Evolutionary conservation across 2,113 vertebrate genomes (phyloP).

Genomic region (Caranx ignobilis): DNA sequence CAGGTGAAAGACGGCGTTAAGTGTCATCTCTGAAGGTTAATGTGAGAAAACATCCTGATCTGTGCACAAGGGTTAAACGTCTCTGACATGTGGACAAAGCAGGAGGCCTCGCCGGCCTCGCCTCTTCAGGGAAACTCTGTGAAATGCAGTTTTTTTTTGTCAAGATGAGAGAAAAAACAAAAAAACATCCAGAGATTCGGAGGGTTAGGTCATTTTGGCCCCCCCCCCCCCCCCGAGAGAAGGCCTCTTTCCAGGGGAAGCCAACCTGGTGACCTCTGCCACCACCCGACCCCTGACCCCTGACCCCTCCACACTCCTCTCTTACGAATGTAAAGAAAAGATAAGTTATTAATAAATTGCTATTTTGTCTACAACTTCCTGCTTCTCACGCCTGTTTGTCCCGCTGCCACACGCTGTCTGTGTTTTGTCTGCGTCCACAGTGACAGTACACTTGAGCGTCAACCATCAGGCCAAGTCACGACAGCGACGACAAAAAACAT

Average conservation of each 20-base stretch:
- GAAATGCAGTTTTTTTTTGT: conserved; percentile 89
- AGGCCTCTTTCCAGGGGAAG: conserved; percentile 83
- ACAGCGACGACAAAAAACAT: conserved; percentile 30
- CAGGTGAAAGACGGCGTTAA: not conserved
- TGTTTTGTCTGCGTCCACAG: conserved; percentile 45
- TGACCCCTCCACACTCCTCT: conserved; percentile 64
- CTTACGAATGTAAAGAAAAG: conserved; percentile 96
- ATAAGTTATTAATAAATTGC: conserved; percentile 99
- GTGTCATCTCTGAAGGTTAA: conserved; percentile 54
- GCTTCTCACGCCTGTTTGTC: conserved; percentile 46
- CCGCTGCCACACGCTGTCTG: not conserved
- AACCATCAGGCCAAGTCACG: conserved; percentile 62
- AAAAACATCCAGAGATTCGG: conserved; percentile 34
- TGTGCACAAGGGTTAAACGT: conserved; percentile 57
- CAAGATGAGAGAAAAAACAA: conserved; percentile 62
- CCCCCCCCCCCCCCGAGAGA: conserved; percentile 42
- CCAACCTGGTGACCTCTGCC: conserved; percentile 64
- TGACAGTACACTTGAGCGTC: conserved; percentile 23
- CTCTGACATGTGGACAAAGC: conserved; percentile 59
- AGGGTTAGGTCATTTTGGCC: conserved; percentile 46
- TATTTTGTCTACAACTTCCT: conserved; percentile 96
- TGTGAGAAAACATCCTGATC: conserved; percentile 34
- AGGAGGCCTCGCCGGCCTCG: conserved; percentile 84
- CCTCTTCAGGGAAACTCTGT: conserved; percentile 91
- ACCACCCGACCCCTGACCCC: conserved; percentile 27